Conservation (phyloP, 1,140 invertebrate genomes). For the Anoplophora glabripennis region DNA sequence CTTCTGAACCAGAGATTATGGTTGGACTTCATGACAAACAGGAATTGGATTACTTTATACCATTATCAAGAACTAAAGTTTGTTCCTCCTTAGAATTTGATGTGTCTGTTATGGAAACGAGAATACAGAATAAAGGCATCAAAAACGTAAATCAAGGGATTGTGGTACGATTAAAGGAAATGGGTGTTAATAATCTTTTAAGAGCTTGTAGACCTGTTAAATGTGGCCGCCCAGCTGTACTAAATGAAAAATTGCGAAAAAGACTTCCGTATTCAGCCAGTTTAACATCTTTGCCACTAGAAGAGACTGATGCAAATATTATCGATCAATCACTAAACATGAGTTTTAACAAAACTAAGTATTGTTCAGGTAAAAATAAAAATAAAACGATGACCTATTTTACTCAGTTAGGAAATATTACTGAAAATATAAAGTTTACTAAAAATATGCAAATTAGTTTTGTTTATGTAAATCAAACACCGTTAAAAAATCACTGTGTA, state of each 20-base stretch:
- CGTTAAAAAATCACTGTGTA: neutral
- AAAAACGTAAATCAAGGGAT: constrained; percentile 28
- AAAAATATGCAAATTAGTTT: neutral
- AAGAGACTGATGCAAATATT: constrained; percentile 27
- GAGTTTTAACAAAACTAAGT: constrained; percentile 31
- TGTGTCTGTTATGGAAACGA: constrained; percentile 22
- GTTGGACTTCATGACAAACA: neutral
- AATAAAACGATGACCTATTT: constrained; percentile 1
- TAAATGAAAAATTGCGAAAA: constrained; percentile 35
- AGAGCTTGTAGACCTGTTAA: constrained; percentile 36
- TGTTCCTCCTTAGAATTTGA: constrained; percentile 39
- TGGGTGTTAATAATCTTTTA: constrained; percentile 34
- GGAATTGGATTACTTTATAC: constrained; percentile 13
- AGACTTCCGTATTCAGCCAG: constrained; percentile 36
- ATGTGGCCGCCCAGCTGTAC: constrained; percentile 36
- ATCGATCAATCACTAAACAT: constrained; percentile 35
- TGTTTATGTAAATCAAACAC: neutral
- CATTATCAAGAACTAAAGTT: constrained; percentile 27
- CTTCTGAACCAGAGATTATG: neutral
- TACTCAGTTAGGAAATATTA: neutral
- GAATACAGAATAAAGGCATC: constrained; percentile 21
- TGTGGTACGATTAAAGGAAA: constrained; percentile 25
- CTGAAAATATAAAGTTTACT: too few relatives aligned
- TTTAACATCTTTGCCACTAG: constrained; percentile 34
- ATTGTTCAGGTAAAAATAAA: constrained; percentile 22